Evolutionary conservation across 2,113 vertebrate species (phyloP).

Genomic region (Hymenochirus boettgeri): DNA sequence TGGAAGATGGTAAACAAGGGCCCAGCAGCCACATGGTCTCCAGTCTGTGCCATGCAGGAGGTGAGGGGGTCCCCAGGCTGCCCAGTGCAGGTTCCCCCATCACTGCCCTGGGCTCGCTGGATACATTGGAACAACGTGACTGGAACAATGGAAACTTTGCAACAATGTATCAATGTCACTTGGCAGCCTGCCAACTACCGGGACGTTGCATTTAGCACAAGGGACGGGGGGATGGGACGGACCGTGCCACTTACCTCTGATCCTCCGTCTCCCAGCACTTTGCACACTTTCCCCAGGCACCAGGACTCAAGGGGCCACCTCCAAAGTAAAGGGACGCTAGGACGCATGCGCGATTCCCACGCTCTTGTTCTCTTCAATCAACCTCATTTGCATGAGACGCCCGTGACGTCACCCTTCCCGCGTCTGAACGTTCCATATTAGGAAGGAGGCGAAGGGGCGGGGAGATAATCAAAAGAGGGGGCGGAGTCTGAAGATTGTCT

Average conservation of each 20-base stretch:
- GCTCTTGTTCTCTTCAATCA: constrained; percentile 78
- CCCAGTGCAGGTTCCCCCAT: neutral
- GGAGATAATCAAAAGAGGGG: constrained; percentile 51
- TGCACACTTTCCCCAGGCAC: neutral
- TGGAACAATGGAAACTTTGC: neutral
- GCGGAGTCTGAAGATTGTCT: constrained; percentile 1
- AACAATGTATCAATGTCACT: neutral
- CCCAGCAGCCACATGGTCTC: too few relatives aligned
- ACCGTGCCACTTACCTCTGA: constrained; percentile 1
- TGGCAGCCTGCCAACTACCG: neutral
- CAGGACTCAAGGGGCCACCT: constrained; percentile 38
- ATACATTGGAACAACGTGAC: neutral
- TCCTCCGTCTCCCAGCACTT: neutral
- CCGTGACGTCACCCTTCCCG: constrained; percentile 69
- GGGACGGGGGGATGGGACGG: neutral
- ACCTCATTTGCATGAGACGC: constrained; percentile 61
- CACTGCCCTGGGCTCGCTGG: neutral
- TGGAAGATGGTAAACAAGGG: too few relatives aligned
- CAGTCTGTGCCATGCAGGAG: too few relatives aligned
- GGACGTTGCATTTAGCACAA: neutral
- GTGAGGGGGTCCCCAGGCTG: too few relatives aligned
- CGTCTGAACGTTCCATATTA: constrained; percentile 74
- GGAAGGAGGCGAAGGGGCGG: constrained; percentile 74
- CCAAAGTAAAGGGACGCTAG: neutral
- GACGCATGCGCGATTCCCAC: constrained; percentile 73